Base-by-base conservation (phyloP, 2,888 invertebrate genomes). In the Tuberolachnus salignus region DNA sequence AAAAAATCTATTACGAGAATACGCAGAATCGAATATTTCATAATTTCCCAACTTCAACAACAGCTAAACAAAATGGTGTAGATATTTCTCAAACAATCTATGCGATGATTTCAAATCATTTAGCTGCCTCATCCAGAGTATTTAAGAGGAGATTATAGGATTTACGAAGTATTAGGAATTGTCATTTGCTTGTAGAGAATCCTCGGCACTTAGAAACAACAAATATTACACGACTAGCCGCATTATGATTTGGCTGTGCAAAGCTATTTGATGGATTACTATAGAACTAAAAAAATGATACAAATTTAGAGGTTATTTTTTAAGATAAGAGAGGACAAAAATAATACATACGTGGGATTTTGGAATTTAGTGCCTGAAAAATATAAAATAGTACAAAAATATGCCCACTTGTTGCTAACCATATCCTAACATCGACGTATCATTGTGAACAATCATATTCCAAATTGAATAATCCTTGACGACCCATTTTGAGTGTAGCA, bases 121-220 rank as follows among this genome's bases (percentile, higher is more conserved):
- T 53, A 53, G 3, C 2, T 9, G 19, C 9, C 3, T 19, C 19
- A n/a, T 19, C 9, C 13, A 3, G 19, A 4, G 53, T 19, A 53
- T 53, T 53, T 4, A 19, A 19, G 19, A 53, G n/a, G n/a, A 51
- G n/a, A 53, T 53, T 53, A 19, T 13, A 19, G 3, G 19, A 9
- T 53, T 51, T 51, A 51, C n/a, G n/a, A 53, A 19, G 53, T 53
- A 53, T 53, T 34, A 61, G 10, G 6, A n/a, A 63, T 44, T 63
- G 44, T 19, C 42, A 42, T 63, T 42, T 63, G 9, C 34, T 61
- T 9, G 9, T 42, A 61, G 61, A 42, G 42, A 61, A 61, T 34
- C 34, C 61, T 61, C 42, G 61, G 61, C 61, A 61, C n/a, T 61
- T 61, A 61, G 34, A 61, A 61, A n/a, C n/a, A 26, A 59, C 59